Percentiles rank a stretch among this genome's conserved stretches.
These are phyloP conservation scores for Heliocidaris erythrogramma DNA, from an alignment of 35 echinoderm and acorn worm species.

Conservation along the genomic window DNA sequence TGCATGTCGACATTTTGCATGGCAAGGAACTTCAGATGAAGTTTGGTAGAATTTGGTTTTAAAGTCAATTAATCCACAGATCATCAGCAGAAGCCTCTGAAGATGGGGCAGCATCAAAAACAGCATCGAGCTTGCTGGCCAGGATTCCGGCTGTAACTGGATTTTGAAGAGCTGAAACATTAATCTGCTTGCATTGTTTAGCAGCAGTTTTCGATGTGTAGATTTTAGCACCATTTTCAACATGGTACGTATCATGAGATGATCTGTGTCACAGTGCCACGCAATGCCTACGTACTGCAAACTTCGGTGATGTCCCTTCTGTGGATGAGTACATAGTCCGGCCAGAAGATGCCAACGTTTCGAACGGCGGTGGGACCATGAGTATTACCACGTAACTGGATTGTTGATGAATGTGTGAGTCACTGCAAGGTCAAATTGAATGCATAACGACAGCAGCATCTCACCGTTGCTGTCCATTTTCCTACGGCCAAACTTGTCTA, in stretches of 20 bases:
- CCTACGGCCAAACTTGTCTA: constrained; percentile 61
- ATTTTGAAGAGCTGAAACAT: constrained; percentile 32
- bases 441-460: constrained; percentile 53
- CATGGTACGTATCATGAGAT: constrained; percentile 54
- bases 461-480: constrained; percentile 66
- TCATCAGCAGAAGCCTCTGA: constrained; percentile 53
- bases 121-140: background rate
- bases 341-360: constrained; percentile 68
- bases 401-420: constrained; percentile 64
- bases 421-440: constrained; percentile 50
- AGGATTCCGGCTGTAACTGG: background rate
- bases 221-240: constrained; percentile 24
- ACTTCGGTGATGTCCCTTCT: constrained; percentile 38
- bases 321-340: constrained; percentile 68
- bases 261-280: constrained; percentile 58
- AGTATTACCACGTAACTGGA: constrained; percentile 59
- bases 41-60: constrained; percentile 44
- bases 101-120: background rate
- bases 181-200: constrained; percentile 24
- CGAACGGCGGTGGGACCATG: constrained; percentile 74
- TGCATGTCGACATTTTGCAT: constrained; percentile 27
- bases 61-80: constrained; percentile 49
- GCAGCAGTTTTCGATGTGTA: constrained; percentile 40
- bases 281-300: constrained; percentile 46
- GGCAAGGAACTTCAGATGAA: constrained; percentile 43